phyloP scores from a whole-genome alignment of 92 coral and sea anemone species.

The Virgularia gustaviana region DNA sequence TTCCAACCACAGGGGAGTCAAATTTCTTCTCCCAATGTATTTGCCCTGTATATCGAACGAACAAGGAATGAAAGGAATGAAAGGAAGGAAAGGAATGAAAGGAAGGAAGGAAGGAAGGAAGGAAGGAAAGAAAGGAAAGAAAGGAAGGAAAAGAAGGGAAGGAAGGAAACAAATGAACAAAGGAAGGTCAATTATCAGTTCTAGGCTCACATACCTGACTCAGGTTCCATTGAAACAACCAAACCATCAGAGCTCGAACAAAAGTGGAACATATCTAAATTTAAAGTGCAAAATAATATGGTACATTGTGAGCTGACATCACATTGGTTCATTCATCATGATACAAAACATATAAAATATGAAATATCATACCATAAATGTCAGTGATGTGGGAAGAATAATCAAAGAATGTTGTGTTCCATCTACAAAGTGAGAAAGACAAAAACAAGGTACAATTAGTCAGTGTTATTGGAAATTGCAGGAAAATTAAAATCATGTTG shows the following conservation, averaged over 20 bases:
- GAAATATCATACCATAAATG: neutral
- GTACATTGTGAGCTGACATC: too few species aligned
- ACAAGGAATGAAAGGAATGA: neutral
- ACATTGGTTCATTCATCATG: neutral
- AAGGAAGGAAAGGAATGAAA: neutral
- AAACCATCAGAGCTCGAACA: conserved; percentile 98
- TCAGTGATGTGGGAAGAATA: conserved; percentile 81
- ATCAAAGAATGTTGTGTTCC: conserved; percentile 96
- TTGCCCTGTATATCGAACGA: too few species aligned
- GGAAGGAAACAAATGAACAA: neutral
- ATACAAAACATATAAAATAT: neutral
- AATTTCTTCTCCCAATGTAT: conserved; percentile 64
- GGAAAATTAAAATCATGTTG: neutral
- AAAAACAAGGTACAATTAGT: neutral
- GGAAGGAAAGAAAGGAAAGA: neutral
- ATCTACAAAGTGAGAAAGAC: too few species aligned
- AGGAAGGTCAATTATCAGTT: neutral
- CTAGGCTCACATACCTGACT: too few species aligned
- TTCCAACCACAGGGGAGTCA: conserved; percentile 92
- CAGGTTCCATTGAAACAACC: conserved; percentile 90
- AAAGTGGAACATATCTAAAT: conserved; percentile 80
- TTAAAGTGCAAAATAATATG: too few species aligned
- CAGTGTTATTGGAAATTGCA: neutral
- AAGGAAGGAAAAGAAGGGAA: neutral
- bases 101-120: neutral